Percentiles rank a stretch among this genome's conserved stretches.
Conservation (phyloP, 53 echinoderm and acorn worm genomes). For the Patiria pectinifera region DNA sequence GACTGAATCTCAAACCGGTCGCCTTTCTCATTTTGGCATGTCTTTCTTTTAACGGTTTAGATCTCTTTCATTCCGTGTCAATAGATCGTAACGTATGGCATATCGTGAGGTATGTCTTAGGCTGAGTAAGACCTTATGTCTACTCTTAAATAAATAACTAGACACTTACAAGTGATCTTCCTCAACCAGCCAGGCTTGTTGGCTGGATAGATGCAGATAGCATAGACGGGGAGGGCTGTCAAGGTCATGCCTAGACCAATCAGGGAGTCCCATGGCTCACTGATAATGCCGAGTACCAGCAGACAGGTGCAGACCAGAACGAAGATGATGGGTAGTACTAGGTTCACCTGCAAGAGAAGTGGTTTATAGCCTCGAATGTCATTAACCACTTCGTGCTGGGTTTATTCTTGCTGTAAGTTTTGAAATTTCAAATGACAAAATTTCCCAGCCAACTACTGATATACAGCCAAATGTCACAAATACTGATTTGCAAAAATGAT, state of each 20-base stretch:
- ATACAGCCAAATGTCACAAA: no score
- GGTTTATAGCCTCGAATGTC: neutral
- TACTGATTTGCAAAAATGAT: no score
- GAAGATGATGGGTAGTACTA: conserved; percentile 30
- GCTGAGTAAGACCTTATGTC: no score
- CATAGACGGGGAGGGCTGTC: conserved; percentile 26
- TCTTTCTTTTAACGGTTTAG: no score
- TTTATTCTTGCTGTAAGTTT: no score
- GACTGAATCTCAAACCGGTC: no score
- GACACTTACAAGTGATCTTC: conserved; percentile 19
- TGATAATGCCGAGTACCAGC: neutral
- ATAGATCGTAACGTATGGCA: no score
- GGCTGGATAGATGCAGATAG: conserved; percentile 31
- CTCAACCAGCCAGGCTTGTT: conserved; percentile 16
- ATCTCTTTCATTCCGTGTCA: no score
- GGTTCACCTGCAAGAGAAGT: conserved; percentile 22
- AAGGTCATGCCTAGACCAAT: conserved; percentile 51
- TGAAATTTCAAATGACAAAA: neutral
- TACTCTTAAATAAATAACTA: neutral
- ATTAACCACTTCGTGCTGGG: neutral
- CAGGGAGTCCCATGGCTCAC: neutral
- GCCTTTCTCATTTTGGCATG: no score
- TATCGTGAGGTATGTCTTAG: no score
- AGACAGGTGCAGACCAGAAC: conserved; percentile 15
- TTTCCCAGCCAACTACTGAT: no score